Conservation (phyloP, 2,797 vertebrate genomes). For the Hyperoplus immaculatus region DNA sequence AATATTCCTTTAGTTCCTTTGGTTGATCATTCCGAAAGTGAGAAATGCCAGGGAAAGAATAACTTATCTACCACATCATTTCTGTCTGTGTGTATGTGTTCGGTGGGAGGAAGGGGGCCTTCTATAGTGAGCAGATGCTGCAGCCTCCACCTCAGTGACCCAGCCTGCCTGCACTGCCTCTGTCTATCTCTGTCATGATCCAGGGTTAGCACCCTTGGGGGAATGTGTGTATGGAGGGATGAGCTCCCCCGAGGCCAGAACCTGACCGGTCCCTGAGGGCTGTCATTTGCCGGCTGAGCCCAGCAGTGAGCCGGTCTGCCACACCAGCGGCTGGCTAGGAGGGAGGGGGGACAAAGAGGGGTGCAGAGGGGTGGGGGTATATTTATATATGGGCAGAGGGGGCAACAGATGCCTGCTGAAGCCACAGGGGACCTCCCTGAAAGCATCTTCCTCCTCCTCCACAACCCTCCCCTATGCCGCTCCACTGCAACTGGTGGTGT, state of each 20-base stretch:
- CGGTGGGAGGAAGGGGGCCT: neutral
- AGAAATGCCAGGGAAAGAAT: neutral
- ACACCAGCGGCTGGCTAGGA: conserved; percentile 61
- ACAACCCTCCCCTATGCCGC: conserved; percentile 34
- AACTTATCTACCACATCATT: conserved; percentile 15
- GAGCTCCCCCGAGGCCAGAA: conserved; percentile 74
- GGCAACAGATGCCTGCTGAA: conserved; percentile 95
- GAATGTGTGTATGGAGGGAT: conserved; percentile 30
- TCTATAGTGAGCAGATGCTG: conserved; percentile 75
- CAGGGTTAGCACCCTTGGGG: conserved; percentile 66
- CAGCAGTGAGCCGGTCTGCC: conserved; percentile 59
- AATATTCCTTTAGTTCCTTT: neutral
- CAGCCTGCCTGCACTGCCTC: conserved; percentile 50
- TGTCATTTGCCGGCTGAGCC: conserved; percentile 66
- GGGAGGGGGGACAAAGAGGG: conserved; percentile 54
- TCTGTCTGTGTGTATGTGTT: neutral
- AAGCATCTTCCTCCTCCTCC: conserved; percentile 82
- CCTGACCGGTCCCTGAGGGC: conserved; percentile 62
- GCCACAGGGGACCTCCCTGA: conserved; percentile 90
- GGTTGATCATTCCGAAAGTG: neutral
- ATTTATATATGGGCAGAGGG: conserved; percentile 85
- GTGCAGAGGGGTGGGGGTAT: conserved; percentile 75
- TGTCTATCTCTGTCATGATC: conserved; percentile 51
- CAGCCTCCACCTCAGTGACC: conserved; percentile 67
- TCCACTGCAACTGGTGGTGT: conserved; percentile 89